Evolutionary conservation across 2,888 invertebrate species (phyloP).

Genomic region (Cryptocheilus praepositus): DNA sequence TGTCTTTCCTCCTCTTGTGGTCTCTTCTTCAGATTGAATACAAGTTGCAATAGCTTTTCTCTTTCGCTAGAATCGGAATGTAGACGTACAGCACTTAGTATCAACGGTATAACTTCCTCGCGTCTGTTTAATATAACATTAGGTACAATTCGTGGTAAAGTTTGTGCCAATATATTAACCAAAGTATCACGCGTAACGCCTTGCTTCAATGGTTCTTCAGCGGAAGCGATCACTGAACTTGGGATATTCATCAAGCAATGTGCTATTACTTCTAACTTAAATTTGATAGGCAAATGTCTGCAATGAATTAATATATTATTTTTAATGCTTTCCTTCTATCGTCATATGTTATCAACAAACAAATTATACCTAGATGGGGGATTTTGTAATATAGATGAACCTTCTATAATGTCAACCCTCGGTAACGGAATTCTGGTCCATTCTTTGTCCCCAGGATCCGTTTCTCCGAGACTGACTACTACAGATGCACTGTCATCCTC

Average conservation of each 20-base stretch:
- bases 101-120: constrained; percentile 82
- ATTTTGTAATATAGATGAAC: constrained; percentile 46
- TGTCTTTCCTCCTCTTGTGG: constrained; percentile 82
- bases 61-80: constrained; percentile 78
- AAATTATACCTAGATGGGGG: constrained; percentile 46
- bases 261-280: constrained; percentile 77
- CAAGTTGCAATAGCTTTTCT: constrained; percentile 80
- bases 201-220: constrained; percentile 71
- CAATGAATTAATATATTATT: constrained; percentile 40
- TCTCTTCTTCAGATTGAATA: constrained; percentile 84
- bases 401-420: constrained; percentile 60
- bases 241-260: constrained; percentile 75
- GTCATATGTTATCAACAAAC: constrained; percentile 1
- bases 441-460: constrained; percentile 70
- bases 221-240: constrained; percentile 64
- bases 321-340: constrained; percentile 9
- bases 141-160: constrained; percentile 81
- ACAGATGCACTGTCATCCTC: constrained; percentile 70
- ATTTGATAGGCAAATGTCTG: constrained; percentile 76
- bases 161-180: constrained; percentile 77
- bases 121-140: constrained; percentile 82
- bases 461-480: constrained; percentile 68
- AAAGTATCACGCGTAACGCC: constrained; percentile 72
- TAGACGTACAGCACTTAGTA: constrained; percentile 79
- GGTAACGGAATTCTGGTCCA: constrained; percentile 75